Evolutionary conservation across 1,140 invertebrate species (phyloP), one percentile per base, ranked within the genome.

Genomic region (Cheumatopsyche charites): DNA sequence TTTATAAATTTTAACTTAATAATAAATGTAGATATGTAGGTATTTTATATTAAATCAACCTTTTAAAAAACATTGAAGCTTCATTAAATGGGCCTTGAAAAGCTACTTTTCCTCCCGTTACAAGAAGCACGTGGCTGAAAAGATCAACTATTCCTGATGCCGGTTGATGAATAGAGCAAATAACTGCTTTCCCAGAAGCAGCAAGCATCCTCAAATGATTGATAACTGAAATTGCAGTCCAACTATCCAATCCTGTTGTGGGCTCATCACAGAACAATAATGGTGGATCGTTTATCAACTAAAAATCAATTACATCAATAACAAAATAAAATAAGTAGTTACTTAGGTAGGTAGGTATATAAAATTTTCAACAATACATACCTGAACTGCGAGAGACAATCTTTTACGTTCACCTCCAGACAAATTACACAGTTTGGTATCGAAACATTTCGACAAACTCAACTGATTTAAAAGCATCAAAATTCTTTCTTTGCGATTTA

Each of bases 361-460:
- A 61, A 21, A 61, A 61, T 11, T 23, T 23, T 21, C 21, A 23
- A 21, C 6, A 21, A 15, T 21, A 29, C 13, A 79, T 82, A 94
- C 92, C 87, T 96, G 93, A 52, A 92, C 90, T 45, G 94, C 95
- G 75, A 97, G 87, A 0, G 94, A 89, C 6, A 97, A 84, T 76
- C 94, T 85, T 79, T 95, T 95, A 77, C 89, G 89, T 80, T 98
- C 95, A 0, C 96, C 96, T 1, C 94, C 94, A 1, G 94, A 97
- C 75, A 86, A 83, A 70, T 82, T 83, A 76, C 83, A 90, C 75
- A 90, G 87, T 86, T 80, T 90, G 6, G 91, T 92, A 67, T 87
- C 80, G 0, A 80, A 83, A 76, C 91, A 90, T 78, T 89, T 90
- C 11, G 78, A 80, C 1, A 96, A 81, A 0, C 92, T 90, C 12